phyloP scores from a whole-genome alignment of 1,140 invertebrate species.

The Tyrophagus putrescentiae region DNA sequence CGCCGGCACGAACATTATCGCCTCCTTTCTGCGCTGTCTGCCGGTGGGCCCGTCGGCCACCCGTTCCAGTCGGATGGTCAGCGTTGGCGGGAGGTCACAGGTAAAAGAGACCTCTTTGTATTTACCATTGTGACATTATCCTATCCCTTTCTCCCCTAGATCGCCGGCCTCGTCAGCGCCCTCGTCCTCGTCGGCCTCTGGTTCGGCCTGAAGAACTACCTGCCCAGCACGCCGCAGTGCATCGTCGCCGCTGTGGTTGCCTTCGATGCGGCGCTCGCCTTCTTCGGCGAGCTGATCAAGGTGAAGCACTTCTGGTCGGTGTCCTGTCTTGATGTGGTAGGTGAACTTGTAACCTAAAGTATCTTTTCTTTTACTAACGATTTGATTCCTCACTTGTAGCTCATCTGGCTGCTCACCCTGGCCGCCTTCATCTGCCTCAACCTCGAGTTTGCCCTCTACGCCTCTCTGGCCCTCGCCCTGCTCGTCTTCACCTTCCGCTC shows the following conservation, averaged over 20 bases:
- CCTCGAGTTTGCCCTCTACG: neutral
- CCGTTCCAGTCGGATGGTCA: slow-evolving; percentile 11
- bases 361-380: neutral
- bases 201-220: neutral
- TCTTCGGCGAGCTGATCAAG: neutral
- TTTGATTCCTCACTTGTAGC: neutral
- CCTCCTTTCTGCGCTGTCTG: neutral
- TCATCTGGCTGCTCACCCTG: neutral
- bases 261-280: neutral
- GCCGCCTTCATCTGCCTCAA: neutral
- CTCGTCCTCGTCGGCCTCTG: neutral
- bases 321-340: neutral
- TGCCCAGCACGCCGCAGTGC: neutral
- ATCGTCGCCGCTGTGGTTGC: slow-evolving; percentile 4
- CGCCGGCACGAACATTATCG: neutral
- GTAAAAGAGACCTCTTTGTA: neutral
- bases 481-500: neutral
- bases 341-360: neutral
- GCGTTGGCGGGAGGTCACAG: slow-evolving; percentile 3
- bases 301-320: neutral
- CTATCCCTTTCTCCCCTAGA: neutral
- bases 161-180: neutral
- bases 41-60: neutral
- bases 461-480: neutral
- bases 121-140: neutral